These are phyloP conservation scores for Hirtodrosophila confusa DNA, from an alignment of 2,888 invertebrate genomes.

Conservation along the genomic window DNA sequence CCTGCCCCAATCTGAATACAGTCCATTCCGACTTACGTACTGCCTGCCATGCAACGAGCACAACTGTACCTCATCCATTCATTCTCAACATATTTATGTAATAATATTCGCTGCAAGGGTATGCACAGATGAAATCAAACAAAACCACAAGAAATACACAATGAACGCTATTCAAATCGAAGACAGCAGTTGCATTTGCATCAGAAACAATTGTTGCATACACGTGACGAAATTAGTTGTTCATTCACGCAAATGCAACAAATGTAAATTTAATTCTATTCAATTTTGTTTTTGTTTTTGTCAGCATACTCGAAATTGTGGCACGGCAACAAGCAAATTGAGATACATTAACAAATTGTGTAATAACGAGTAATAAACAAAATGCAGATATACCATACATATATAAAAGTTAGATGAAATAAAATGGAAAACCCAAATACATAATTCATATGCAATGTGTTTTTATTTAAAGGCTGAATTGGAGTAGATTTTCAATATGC, in stretches of 20 bases:
- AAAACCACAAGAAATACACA: slow-evolving; percentile 1
- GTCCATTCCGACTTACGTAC: no score
- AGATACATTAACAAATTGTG: slow-evolving; percentile 30
- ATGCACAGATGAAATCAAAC: background rate
- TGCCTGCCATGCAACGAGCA: no score
- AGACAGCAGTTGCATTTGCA: slow-evolving; percentile 6
- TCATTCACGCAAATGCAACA: slow-evolving; percentile 11
- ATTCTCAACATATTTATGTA: no score
- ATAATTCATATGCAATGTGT: slow-evolving; percentile 2
- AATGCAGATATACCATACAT: slow-evolving; percentile 28
- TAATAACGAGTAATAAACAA: slow-evolving; percentile 20
- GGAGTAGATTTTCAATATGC: no score
- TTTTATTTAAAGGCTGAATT: no score
- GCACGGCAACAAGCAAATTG: slow-evolving; percentile 3
- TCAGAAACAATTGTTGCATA: slow-evolving; percentile 16
- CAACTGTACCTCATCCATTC: no score
- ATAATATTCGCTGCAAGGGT: slow-evolving; percentile 10
- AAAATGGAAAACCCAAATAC: slow-evolving; percentile 37
- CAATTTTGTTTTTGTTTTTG: slow-evolving; percentile 11
- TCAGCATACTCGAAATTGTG: background rate
- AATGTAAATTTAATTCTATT: slow-evolving; percentile 22
- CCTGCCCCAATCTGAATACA: no score
- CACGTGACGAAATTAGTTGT: slow-evolving; percentile 32
- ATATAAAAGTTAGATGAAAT: slow-evolving; percentile 46
- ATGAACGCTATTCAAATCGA: slow-evolving; percentile 8